phyloP scores from a whole-genome alignment of 1,140 invertebrate genomes.

The Zaprionus ghesquierei region DNA sequence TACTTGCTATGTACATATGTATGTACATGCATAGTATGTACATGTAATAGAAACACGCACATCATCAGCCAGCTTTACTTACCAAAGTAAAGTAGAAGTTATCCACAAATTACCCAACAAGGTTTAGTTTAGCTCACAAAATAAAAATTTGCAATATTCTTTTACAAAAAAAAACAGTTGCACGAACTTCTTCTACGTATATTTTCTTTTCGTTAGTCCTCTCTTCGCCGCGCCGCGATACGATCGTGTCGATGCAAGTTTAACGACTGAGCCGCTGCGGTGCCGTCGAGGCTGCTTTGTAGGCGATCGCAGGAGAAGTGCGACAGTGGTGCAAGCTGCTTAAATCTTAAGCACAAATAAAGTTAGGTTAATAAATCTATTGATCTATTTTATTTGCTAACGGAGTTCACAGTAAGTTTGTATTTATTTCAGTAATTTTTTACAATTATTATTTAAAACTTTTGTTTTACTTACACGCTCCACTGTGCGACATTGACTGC shows the following conservation, averaged over 20 bases:
- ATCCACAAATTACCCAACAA: background rate
- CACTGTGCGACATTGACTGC: slow-evolving; percentile 34
- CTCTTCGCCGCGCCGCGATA: slow-evolving; percentile 22
- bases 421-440: too few relatives aligned
- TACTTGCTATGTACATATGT: background rate
- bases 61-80: background rate
- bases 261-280: slow-evolving; percentile 37
- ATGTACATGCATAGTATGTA: background rate
- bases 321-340: slow-evolving; percentile 5
- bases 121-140: slow-evolving; percentile 3
- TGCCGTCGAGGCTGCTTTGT: slow-evolving; percentile 31
- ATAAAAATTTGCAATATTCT: background rate
- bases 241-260: slow-evolving; percentile 46
- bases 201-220: background rate
- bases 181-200: background rate
- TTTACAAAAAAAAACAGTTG: slow-evolving; percentile 3
- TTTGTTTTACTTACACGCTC: background rate
- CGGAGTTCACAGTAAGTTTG: too few relatives aligned
- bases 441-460: too few relatives aligned
- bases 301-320: slow-evolving; percentile 26
- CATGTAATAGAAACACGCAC: background rate
- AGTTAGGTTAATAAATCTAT: too few relatives aligned
- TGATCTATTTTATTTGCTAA: too few relatives aligned
- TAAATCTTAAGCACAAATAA: background rate
- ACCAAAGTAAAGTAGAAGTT: slow-evolving; percentile 6